These are phyloP conservation scores for Dromas ardeola DNA, from an alignment of 2,113 vertebrate species.

Conservation along the genomic window DNA sequence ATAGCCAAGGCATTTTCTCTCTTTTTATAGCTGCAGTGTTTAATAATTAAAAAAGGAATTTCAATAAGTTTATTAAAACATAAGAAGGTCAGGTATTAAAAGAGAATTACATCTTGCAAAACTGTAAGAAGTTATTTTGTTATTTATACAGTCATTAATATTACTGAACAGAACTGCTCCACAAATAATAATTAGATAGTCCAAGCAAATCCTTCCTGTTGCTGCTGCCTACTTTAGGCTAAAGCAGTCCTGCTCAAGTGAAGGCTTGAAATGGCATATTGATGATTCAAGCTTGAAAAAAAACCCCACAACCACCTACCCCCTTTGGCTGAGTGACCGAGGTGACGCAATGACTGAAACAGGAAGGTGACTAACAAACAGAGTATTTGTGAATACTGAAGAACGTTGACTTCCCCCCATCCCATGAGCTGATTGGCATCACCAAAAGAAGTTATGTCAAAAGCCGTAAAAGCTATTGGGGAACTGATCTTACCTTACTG, in stretches of 20 bases:
- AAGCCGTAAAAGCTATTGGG: not conserved
- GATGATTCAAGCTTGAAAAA: not conserved
- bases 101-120: slow-evolving; percentile 23
- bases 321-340: not conserved
- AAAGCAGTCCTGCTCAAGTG: not conserved
- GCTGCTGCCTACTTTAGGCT: not conserved
- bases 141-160: slow-evolving; percentile 57
- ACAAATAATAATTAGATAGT: not conserved
- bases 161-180: not conserved
- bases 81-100: slow-evolving; percentile 35
- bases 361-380: not conserved
- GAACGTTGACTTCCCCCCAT: not conserved
- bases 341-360: not conserved
- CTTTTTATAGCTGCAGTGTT: not conserved
- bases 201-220: not conserved
- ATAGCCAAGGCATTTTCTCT: not conserved
- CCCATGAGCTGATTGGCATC: not conserved
- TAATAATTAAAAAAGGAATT: slow-evolving; percentile 49
- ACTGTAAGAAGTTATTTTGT: slow-evolving; percentile 12
- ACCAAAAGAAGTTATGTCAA: not conserved
- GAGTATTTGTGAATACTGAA: not conserved
- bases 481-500: accelerated
- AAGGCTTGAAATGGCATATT: not conserved
- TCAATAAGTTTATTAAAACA: not conserved
- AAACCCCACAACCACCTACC: not conserved